Evolutionary conservation across 2,797 vertebrate species (phyloP), one percentile per base, ranked within the genome.

Genomic region (Ambastaia sidthimunki): DNA sequence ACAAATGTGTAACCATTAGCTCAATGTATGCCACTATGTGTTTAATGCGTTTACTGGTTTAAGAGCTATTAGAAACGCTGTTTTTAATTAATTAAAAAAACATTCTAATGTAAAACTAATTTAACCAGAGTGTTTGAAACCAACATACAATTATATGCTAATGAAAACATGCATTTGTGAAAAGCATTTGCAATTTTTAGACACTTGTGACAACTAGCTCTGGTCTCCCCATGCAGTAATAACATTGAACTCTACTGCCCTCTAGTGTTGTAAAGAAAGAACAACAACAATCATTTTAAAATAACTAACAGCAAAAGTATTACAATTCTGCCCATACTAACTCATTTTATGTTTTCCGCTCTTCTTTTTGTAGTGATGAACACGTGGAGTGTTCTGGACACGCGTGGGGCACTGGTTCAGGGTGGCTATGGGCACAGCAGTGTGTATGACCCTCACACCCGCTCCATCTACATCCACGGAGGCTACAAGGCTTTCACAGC

Each of bases 381-480:
- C 82, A 93, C 90, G 0, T 99, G 98, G 98, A 94, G 78, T 78
- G 69, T 96, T 75, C 88, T 96, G 52, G 78, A 89, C 15, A 98
- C 96, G 0, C 88, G 88, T 0, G 98, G 98, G 0, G 98, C 97
- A 0, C 91, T 99, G 87, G 96, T 98, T 4, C 98, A 98, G 82
- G 98, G 98, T 0, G 98, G 98, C 0, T 99, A 99, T 1, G 98
- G 98, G 47, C 98, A 99, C 90, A 99, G 98, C 85, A 98, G 97
- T 0, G 96, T 96, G 5, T 99, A 96, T 7, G 97, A 99, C 87
- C 89, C 93, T 0, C 88, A 85, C 19, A 95, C 95, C 19, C 93
- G 90, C 68, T 92, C 96, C 23, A 88, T 99, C 78, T 99, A 97
- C 71, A 93, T 96, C 85, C 97, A 99, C 0, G 98, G 98, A 15